Evolutionary conservation across 2,113 vertebrate species (phyloP), one percentile per base, ranked within the genome.

Genomic region (Scytalopus superciliaris): DNA sequence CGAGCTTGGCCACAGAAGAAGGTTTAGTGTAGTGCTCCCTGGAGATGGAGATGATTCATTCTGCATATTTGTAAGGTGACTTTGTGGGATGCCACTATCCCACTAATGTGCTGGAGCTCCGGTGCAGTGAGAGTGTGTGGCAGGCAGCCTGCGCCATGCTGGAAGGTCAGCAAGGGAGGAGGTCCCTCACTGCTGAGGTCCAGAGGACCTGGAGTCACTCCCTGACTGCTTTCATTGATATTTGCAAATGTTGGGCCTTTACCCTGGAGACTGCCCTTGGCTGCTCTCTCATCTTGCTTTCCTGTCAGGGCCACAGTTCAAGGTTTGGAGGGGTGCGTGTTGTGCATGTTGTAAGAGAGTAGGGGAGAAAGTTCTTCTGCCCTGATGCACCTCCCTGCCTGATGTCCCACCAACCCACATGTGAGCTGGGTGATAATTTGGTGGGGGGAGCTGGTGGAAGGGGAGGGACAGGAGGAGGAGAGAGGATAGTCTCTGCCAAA

Each of bases 381-480:
- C 50, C 53, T 1, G 5, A 49, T 42, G n/a, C 72, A 79, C 85
- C 73, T 95, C 93, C 91, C 89, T 75, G 74, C 42, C 82, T 37
- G 42, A 24, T 14, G 7, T 86, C 68, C 60, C 78, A 89, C 84
- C 78, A 78, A 78, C 87, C 81, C 90, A 84, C 94, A 55, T 11
- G 3, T 8, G 73, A 89, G 33, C 68, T 80, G 70, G 81, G 73
- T 70, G 75, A 37, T 81, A 81, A 63, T 67, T 95, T 89, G 64
- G 49, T 83, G 76, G 62, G 63, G 87, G 55, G 57, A 92, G 76
- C 77, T 84, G 50, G 6, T 87, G 56, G 64, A 94, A 64, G 67
- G 84, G 95, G 92, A 91, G 96, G 90, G 85, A 95, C 74, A 1
- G 57, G 90, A 94, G 88, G 85, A 94, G 94, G 92, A 88, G 95